Base-by-base conservation (phyloP, 2,888 invertebrate genomes). In the Antitype chi region DNA sequence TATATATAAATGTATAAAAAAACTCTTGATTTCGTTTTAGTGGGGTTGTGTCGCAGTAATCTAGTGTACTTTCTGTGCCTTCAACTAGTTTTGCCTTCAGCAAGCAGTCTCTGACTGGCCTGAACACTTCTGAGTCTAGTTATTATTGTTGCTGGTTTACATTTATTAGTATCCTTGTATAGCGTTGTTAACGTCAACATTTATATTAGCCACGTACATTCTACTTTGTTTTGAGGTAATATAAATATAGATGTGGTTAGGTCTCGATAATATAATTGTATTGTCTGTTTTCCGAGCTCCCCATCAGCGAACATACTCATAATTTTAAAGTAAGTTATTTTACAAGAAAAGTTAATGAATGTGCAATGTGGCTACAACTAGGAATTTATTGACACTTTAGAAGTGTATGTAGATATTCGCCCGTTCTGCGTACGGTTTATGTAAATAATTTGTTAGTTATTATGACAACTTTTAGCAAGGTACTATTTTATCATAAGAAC, bases 21-120 rank as follows among this genome's bases (percentile, higher is more conserved):
- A 78, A 84, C 77, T 84, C 80, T 90, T 89, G 85, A 72, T 81
- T 85, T 59, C 89, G 82, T 90, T 90, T 90, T 83, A 92, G 90
- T 90, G 87, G 90, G 93, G 94, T 94, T 95, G 93, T 94, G 94
- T 93, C 91, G 85, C 92, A 92, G 91, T 94, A 90, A 89, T 89
- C 85, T 92, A 92, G 91, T 92, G 92, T 93, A 92, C 92, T 91
- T 93, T 94, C 92, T 93, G 95, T 95, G 95, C 95, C 95, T 95
- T 95, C 91, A 82, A 92, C 89, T 92, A 92, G 92, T 93, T 93
- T 94, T 92, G 92, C 93, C 94, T 94, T 92, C 91, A 90, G 91
- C 91, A 90, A 90, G 91, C 91, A 90, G 92, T 93, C 92, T 91
- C 89, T 82, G 85, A 90, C 87, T 91, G 89, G 85, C 81, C 87